These are phyloP conservation scores for Trichogramma pretiosum DNA, from an alignment of 1,140 invertebrate genomes.

Conservation along the genomic window DNA sequence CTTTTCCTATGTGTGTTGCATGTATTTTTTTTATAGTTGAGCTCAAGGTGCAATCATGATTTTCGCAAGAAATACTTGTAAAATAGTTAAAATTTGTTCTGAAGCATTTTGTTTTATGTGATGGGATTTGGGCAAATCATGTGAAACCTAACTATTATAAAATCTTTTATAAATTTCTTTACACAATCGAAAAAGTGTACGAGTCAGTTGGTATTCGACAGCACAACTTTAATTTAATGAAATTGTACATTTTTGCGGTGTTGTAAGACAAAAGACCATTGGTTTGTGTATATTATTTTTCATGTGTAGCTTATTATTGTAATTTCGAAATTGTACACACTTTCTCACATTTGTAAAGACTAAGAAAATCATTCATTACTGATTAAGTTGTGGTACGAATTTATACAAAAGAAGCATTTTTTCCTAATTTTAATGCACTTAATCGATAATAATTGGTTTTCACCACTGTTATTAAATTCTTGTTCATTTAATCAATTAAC, in stretches of 20 bases:
- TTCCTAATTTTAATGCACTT: too few species aligned
- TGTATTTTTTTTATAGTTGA: conserved; percentile 6
- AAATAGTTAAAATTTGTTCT: conserved; percentile 14
- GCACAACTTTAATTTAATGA: conserved; percentile 6
- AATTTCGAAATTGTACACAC: conserved; percentile 2
- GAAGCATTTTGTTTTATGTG: too few species aligned
- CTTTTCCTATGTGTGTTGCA: too few species aligned
- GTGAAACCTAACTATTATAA: neutral
- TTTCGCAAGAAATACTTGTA: conserved; percentile 14
- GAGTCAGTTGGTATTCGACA: conserved; percentile 3
- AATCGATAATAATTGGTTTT: conserved; percentile 4
- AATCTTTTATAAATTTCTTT: conserved; percentile 6
- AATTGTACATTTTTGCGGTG: conserved; percentile 9
- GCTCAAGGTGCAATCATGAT: conserved; percentile 5
- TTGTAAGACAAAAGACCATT: conserved; percentile 3
- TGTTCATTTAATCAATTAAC: neutral
- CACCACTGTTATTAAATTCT: neutral
- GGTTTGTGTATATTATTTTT: conserved; percentile 6
- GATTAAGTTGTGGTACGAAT: neutral
- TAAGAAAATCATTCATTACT: conserved; percentile 1
- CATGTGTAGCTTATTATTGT: conserved; percentile 9
- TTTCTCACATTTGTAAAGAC: conserved; percentile 4
- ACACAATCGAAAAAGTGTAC: neutral
- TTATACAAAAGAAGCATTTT: too few species aligned
- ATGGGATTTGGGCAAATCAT: too few species aligned